Conservation (phyloP, 2,113 vertebrate species). For the Pygathrix nemaeus region DNA sequence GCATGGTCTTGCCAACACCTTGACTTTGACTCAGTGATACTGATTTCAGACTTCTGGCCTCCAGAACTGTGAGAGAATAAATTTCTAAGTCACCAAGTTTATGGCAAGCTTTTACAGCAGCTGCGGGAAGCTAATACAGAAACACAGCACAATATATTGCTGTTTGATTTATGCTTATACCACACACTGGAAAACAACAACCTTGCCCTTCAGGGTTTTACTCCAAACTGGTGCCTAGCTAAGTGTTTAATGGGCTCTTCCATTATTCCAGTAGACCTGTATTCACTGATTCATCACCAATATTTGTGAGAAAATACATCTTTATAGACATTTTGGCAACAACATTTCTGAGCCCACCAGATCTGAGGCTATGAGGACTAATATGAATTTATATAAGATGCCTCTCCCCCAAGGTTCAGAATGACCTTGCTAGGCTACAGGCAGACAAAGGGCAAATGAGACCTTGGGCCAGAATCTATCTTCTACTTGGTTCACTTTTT, state of each 20-base stretch:
- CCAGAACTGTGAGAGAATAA: background rate
- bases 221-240: background rate
- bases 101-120: background rate
- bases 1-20: background rate
- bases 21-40: background rate
- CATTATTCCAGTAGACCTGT: background rate
- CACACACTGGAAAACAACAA: background rate
- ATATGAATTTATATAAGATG: background rate
- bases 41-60: background rate
- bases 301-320: background rate
- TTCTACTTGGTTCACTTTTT: background rate
- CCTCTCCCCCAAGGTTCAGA: background rate
- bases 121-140: background rate
- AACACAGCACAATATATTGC: fast-evolving
- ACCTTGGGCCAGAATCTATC: background rate
- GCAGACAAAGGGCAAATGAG: background rate
- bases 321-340: background rate
- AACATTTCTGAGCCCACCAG: background rate
- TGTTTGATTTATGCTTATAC: background rate
- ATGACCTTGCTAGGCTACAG: background rate
- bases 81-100: background rate
- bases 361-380: background rate
- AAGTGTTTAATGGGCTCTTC: background rate
- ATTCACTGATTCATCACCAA: background rate
- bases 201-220: background rate